Conservation (phyloP, 37 sponge, comb jelly and placozoan genomes). For the Chondrosia reniformis region DNA sequence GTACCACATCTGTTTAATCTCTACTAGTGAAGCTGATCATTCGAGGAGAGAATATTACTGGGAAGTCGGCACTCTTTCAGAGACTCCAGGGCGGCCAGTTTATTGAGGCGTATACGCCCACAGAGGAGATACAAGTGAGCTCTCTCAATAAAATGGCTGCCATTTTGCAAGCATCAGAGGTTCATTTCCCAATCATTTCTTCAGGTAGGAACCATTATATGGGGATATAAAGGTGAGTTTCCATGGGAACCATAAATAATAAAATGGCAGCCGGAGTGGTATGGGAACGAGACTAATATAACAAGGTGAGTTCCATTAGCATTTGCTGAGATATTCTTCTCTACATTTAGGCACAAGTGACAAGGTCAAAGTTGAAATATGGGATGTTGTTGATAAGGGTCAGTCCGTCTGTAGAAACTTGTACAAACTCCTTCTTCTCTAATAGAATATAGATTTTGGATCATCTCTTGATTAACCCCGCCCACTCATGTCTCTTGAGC, state of each 20-base stretch:
- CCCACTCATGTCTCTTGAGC: no score
- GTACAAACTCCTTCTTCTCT: no score
- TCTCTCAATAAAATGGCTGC: not conserved
- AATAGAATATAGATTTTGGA: no score
- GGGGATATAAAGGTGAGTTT: slow-evolving; percentile 19
- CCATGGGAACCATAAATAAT: no score
- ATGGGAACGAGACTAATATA: no score
- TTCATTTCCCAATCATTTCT: not conserved
- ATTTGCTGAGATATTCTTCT: not conserved
- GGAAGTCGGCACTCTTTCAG: slow-evolving; percentile 75
- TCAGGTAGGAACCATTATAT: slow-evolving; percentile 19
- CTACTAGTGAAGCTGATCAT: slow-evolving; percentile 87
- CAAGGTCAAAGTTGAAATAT: slow-evolving; percentile 92
- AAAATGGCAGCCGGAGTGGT: no score
- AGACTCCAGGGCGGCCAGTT: slow-evolving; percentile 82
- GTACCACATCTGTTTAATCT: no score
- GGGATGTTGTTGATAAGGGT: slow-evolving; percentile 97
- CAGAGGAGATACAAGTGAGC: slow-evolving; percentile 80
- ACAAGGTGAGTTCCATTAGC: no score
- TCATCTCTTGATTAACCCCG: no score
- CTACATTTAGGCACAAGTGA: slow-evolving; percentile 75
- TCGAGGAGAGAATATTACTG: slow-evolving; percentile 89
- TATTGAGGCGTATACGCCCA: slow-evolving; percentile 76
- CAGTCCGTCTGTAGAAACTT: no score
- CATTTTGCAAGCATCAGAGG: not conserved